phyloP scores from a whole-genome alignment of 2,888 invertebrate species.

The Pachycephus smyrnensis region DNA sequence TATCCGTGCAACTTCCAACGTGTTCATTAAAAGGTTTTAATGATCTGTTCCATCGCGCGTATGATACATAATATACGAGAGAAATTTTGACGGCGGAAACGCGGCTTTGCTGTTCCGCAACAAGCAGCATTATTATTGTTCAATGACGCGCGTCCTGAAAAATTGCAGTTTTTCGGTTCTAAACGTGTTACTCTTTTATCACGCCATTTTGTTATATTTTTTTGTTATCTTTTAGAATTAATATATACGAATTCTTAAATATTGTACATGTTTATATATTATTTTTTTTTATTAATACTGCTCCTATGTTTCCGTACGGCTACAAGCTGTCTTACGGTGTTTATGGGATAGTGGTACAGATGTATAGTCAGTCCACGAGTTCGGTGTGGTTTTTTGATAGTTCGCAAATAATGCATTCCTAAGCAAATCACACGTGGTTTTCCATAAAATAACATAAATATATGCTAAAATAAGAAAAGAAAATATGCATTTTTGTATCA shows the following conservation, averaged over 20 bases:
- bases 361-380: too few species aligned
- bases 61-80: conserved; percentile 4
- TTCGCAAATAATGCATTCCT: too few species aligned
- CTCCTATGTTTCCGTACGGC: too few species aligned
- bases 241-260: neutral
- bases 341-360: neutral
- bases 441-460: too few species aligned
- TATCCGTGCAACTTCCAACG: conserved; percentile 33
- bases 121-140: neutral
- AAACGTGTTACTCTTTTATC: neutral
- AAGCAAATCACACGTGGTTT: too few species aligned
- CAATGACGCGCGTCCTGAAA: neutral
- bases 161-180: neutral
- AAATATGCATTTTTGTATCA: too few species aligned
- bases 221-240: neutral
- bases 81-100: neutral
- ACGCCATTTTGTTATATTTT: neutral
- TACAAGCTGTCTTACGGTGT: neutral
- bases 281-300: too few species aligned
- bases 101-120: neutral
- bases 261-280: too few species aligned
- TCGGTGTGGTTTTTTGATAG: too few species aligned
- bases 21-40: conserved; percentile 38
- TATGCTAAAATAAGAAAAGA: too few species aligned
- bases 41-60: conserved; percentile 25